Evolutionary conservation across 2,888 invertebrate species (phyloP).

Genomic region (Patella pellucida): DNA sequence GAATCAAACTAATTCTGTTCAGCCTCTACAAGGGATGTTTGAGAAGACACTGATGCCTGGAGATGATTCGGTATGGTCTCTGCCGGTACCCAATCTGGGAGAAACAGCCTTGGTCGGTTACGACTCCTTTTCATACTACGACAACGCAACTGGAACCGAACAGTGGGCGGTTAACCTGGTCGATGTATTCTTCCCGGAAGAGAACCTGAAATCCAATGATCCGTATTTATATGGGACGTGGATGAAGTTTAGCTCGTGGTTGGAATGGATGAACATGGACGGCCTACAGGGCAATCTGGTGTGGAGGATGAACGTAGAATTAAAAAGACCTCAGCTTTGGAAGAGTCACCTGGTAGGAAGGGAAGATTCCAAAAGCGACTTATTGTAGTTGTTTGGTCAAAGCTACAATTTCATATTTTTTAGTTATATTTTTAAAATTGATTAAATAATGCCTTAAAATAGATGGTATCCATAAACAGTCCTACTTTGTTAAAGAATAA

Average conservation of each 20-base stretch:
- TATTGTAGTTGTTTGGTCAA: no score
- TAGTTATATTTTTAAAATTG: no score
- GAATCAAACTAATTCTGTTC: conserved; percentile 27
- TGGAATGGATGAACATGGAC: conserved; percentile 41
- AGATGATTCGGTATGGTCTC: conserved; percentile 28
- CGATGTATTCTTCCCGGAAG: conserved; percentile 32
- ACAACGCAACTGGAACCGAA: conserved; percentile 8
- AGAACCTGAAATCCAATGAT: conserved; percentile 7
- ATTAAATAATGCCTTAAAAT: no score
- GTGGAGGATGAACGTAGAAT: conserved; percentile 7
- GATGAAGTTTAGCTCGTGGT: conserved; percentile 36
- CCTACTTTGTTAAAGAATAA: no score
- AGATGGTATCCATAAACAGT: no score
- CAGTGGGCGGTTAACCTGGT: conserved; percentile 34
- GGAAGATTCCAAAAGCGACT: no score
- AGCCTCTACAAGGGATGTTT: background rate
- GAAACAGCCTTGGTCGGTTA: conserved; percentile 34
- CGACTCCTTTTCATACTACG: conserved; percentile 21
- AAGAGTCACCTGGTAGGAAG: no score
- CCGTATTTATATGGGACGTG: conserved; percentile 38
- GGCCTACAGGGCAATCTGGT: conserved; percentile 38
- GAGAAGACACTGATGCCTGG: conserved; percentile 32
- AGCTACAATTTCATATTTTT: no score
- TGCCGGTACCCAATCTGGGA: conserved; percentile 30
- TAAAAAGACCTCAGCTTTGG: background rate